These are phyloP conservation scores for Rhogogaster chlorosoma DNA, from an alignment of 2,888 invertebrate species.

Conservation along the genomic window DNA sequence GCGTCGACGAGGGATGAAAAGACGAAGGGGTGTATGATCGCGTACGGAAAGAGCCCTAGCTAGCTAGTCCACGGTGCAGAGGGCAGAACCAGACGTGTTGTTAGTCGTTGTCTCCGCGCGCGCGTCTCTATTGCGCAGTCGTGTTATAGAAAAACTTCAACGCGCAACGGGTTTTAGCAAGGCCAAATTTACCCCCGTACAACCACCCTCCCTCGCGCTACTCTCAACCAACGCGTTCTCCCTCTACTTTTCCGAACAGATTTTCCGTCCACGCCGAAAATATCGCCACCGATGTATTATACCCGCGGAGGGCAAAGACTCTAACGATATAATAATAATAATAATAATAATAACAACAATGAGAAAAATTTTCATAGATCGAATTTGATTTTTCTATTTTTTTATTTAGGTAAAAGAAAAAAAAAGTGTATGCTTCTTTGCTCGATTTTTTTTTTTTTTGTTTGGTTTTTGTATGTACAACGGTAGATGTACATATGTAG, in stretches of 20 bases:
- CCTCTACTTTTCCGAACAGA: background rate
- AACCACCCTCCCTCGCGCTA: conserved; percentile 32
- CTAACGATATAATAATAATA: background rate
- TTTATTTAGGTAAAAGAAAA: too few relatives aligned
- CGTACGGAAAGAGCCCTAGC: background rate
- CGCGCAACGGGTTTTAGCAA: conserved; percentile 26
- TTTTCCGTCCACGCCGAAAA: conserved; percentile 33
- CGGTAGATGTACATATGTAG: background rate
- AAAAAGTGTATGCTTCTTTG: too few relatives aligned
- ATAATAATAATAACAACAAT: background rate
- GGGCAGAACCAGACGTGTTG: conserved; percentile 24
- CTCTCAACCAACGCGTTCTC: conserved; percentile 1
- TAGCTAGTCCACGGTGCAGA: conserved; percentile 4
- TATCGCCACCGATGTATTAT: background rate
- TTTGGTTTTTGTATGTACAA: background rate
- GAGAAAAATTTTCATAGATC: background rate
- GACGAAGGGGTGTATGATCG: conserved; percentile 21
- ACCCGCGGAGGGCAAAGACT: conserved; percentile 13
- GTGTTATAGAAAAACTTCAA: background rate
- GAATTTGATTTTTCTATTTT: background rate
- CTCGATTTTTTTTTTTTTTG: background rate
- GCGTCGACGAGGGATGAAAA: conserved; percentile 27
- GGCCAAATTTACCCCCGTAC: conserved; percentile 29
- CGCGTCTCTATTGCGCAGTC: conserved; percentile 13
- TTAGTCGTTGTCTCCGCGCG: conserved; percentile 11